Percentiles rank a stretch among this genome's conserved stretches.
phyloP scores from a whole-genome alignment of 2,113 vertebrate species.

The Pachypanchax playfairii region DNA sequence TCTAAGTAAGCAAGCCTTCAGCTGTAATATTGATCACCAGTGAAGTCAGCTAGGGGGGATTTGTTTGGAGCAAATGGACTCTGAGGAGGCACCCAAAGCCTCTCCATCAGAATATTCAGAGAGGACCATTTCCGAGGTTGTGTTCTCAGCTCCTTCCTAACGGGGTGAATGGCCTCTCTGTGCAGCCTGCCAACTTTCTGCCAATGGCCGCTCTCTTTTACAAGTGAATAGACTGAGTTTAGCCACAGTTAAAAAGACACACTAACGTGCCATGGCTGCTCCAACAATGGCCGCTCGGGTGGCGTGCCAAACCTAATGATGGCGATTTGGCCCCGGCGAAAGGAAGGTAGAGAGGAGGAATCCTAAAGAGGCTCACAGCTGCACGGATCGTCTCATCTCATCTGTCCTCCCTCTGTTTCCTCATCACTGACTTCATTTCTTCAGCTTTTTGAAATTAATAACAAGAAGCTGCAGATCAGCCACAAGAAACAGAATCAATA shows the following conservation, averaged over 20 bases:
- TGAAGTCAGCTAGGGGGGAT: constrained; percentile 47
- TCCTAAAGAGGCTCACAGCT: constrained; percentile 83
- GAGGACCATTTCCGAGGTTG: constrained; percentile 70
- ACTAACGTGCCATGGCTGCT: constrained; percentile 77
- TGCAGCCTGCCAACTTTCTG: constrained; percentile 85
- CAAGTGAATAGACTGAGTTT: constrained; percentile 83
- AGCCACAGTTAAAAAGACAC: constrained; percentile 79
- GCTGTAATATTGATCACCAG: constrained; percentile 29
- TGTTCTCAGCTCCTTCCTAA: constrained; percentile 80
- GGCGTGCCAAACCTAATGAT: constrained; percentile 84
- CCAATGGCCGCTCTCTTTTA: constrained; percentile 83
- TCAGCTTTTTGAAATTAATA: constrained; percentile 13
- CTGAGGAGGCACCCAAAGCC: constrained; percentile 59
- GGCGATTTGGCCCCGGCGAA: constrained; percentile 74
- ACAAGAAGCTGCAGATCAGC: not conserved
- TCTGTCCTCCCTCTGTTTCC: constrained; percentile 19
- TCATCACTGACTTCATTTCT: constrained; percentile 19
- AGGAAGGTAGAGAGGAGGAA: constrained; percentile 79
- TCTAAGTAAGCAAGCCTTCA: not conserved
- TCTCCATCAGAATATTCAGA: constrained; percentile 69
- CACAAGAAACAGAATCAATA: no score
- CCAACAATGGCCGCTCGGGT: constrained; percentile 76
- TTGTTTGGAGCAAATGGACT: constrained; percentile 47
- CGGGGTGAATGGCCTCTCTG: constrained; percentile 84
- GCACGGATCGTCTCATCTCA: constrained; percentile 53